phyloP scores from a whole-genome alignment of 2,797 vertebrate species.

The Paedocypris micromegethes region DNA sequence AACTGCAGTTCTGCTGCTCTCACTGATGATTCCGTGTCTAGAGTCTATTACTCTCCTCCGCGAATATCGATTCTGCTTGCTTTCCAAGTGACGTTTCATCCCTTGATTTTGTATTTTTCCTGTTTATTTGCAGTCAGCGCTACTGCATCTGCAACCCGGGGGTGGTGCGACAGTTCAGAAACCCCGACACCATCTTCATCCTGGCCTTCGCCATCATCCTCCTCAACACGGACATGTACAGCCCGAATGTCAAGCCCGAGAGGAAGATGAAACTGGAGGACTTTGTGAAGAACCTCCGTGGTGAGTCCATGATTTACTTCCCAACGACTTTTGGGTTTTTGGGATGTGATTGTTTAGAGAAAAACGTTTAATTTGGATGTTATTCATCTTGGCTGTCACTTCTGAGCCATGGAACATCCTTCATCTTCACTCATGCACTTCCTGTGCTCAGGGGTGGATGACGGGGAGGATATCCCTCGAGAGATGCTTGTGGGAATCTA shows the following conservation, averaged over 20 bases:
- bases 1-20: slow-evolving; percentile 5
- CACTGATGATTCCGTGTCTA: not conserved
- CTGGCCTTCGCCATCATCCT: slow-evolving; percentile 95
- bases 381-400: too few relatives aligned
- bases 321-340: not conserved
- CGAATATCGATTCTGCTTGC: slow-evolving; percentile 27
- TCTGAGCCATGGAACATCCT: too few relatives aligned
- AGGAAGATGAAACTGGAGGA: slow-evolving; percentile 98
- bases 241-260: slow-evolving; percentile 94
- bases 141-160: slow-evolving; percentile 98
- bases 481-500: slow-evolving; percentile 94
- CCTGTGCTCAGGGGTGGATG: slow-evolving; percentile 80
- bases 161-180: slow-evolving; percentile 91
- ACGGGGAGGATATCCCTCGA: slow-evolving; percentile 92
- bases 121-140: slow-evolving; percentile 70
- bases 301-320: slow-evolving; percentile 54
- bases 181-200: slow-evolving; percentile 97
- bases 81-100: slow-evolving; percentile 7
- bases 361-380: too few relatives aligned
- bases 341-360: not conserved
- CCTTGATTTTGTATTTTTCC: not conserved
- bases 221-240: slow-evolving; percentile 98
- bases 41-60: slow-evolving; percentile 9
- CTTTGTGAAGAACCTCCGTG: slow-evolving; percentile 94
- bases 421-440: not conserved